phyloP scores from a whole-genome alignment of 2,888 invertebrate species.

The Chirona hameri region DNA sequence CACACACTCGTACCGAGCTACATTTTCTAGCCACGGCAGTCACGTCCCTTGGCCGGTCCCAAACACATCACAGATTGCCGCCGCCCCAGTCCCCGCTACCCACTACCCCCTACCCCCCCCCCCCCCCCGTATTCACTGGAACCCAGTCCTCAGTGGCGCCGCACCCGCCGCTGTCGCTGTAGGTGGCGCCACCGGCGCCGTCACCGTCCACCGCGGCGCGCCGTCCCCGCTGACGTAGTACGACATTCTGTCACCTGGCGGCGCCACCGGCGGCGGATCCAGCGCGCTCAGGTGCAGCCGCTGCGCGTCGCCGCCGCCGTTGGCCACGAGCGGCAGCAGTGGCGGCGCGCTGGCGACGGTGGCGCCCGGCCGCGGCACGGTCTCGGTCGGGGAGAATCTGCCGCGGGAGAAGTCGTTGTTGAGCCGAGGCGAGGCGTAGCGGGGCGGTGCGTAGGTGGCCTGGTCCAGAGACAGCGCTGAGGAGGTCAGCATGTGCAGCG shows the following conservation, averaged over 20 bases:
- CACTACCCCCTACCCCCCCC: too few relatives aligned
- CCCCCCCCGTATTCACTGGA: neutral
- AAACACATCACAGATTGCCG: too few relatives aligned
- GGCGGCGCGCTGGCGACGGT: neutral
- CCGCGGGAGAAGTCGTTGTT: neutral
- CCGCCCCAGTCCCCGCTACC: too few relatives aligned
- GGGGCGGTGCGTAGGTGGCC: neutral
- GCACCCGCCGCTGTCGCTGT: neutral
- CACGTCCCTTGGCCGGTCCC: too few relatives aligned
- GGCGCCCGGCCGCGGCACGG: neutral
- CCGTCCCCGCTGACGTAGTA: neutral
- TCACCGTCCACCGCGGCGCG: neutral
- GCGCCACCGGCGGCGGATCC: neutral
- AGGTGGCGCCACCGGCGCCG: neutral
- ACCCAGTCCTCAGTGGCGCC: neutral
- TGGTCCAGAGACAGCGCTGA: constrained; percentile 33
- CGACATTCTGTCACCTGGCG: neutral
- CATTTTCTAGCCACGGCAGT: too few relatives aligned
- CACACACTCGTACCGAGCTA: too few relatives aligned
- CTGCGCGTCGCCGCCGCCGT: constrained; percentile 8
- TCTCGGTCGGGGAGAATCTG: neutral
- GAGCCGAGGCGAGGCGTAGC: neutral
- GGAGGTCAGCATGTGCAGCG: constrained; percentile 35
- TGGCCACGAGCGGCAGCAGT: neutral
- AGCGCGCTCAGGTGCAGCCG: neutral